Evolutionary conservation across 2,113 vertebrate genomes (phyloP).

Genomic region (Bubalus kerabau): DNA sequence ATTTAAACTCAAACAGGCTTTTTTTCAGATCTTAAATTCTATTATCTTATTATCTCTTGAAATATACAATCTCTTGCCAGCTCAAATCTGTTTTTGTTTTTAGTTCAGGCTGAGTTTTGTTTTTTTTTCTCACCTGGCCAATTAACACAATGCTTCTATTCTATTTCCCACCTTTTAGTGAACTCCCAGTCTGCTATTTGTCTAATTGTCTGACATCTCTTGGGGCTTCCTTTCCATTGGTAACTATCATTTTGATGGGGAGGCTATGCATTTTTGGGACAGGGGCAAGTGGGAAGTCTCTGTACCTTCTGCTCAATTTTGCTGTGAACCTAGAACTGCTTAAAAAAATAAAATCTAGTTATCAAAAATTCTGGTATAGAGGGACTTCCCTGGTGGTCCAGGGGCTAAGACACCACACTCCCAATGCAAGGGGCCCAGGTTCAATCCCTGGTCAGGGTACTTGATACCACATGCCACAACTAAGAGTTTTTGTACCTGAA

Average conservation of each 20-base stretch:
- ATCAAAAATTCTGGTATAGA: background rate
- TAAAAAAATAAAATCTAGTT: background rate
- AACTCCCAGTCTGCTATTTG: background rate
- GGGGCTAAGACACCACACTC: background rate
- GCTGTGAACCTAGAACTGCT: background rate
- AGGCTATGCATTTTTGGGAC: background rate
- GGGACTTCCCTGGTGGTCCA: background rate
- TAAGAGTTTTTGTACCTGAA: background rate
- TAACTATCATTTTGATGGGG: slow-evolving; percentile 2
- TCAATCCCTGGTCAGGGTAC: background rate
- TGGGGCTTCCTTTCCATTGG: background rate
- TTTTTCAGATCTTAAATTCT: slow-evolving; percentile 7
- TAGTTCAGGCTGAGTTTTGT: background rate
- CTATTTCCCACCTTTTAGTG: background rate
- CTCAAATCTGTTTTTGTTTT: background rate
- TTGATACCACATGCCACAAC: background rate
- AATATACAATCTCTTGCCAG: background rate
- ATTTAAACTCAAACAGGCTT: slow-evolving; percentile 4
- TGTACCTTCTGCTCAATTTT: background rate
- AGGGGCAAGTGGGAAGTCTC: background rate
- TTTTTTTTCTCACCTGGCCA: background rate
- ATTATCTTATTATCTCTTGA: background rate
- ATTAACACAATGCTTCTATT: background rate
- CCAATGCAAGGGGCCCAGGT: background rate
- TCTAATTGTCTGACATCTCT: background rate